Evolutionary conservation across 30 jellyfish, hydroid and myxozoan species (phyloP).

Genomic region (Nemopilema nomurai): DNA sequence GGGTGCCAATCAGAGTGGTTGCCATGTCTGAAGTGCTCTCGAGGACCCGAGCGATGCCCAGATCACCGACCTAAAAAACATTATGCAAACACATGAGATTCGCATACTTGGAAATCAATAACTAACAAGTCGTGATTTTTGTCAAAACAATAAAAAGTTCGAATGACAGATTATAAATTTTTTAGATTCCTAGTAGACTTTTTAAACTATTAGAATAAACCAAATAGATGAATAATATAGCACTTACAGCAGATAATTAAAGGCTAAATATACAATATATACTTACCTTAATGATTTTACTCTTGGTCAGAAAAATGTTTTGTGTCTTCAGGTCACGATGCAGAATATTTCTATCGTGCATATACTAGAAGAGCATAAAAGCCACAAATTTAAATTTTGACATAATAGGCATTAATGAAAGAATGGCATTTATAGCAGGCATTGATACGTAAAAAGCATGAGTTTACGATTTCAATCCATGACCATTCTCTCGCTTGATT

Average conservation of each 20-base stretch:
- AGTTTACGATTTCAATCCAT: too few species aligned
- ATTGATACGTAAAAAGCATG: too few species aligned
- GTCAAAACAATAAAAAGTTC: too few species aligned
- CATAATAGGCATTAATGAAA: too few species aligned
- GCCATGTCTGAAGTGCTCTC: slow-evolving; percentile 98
- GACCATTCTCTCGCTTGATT: too few species aligned
- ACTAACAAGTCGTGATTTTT: too few species aligned
- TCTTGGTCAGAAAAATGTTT: slow-evolving; percentile 87
- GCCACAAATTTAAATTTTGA: not conserved
- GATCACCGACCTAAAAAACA: slow-evolving; percentile 86
- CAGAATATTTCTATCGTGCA: slow-evolving; percentile 93
- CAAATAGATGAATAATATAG: too few species aligned
- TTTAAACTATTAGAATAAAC: too few species aligned
- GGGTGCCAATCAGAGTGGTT: slow-evolving; percentile 97
- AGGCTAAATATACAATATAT: not conserved
- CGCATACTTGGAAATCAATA: too few species aligned
- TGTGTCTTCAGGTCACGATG: slow-evolving; percentile 97
- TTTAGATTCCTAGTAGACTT: too few species aligned
- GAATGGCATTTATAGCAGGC: too few species aligned
- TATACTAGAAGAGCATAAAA: slow-evolving; percentile 61
- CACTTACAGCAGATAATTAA: not conserved
- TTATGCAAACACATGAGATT: not conserved
- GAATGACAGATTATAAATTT: too few species aligned
- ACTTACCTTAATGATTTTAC: slow-evolving; percentile 91
- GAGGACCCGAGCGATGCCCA: slow-evolving; percentile 96